Evolutionary conservation across 2,888 invertebrate species (phyloP), one percentile per base, ranked within the genome.

Genomic region (Operophtera brumata): DNA sequence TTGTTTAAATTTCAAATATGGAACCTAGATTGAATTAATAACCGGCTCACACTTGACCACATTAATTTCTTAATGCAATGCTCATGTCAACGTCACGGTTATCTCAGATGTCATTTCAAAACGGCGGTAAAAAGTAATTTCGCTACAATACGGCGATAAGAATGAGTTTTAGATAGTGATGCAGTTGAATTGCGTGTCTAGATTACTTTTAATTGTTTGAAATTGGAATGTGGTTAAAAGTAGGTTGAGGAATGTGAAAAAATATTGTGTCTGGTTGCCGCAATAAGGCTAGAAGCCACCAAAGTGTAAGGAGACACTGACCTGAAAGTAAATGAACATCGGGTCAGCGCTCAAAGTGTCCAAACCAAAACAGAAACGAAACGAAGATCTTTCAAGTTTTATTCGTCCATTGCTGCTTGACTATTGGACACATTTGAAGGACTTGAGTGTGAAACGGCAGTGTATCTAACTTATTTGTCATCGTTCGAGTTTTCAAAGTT

Each of bases 11-110:
- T n/a, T n/a, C n/a, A n/a, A 4, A 20, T 20, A 20, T 4, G 20
- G 57, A 62, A 62, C 59, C 52, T 26, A 20, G 10, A 13, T 32
- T 25, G n/a, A 9, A 12, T 40, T 12, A 54, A 34, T 37, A 12
- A 25, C n/a, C 30, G 11, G 46, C 56, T 46, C 57, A 3, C 43
- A 11, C 57, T 53, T 57, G 46, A 13, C 52, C 34, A 26, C 12
- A 39, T 25, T 57, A 57, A 52, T 54, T 41, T 47, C 54, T 83
- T 89, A 88, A 88, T 88, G 88, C 85, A 81, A 73, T 74, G 83
- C 78, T 75, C 82, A 72, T 88, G 88, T 89, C 82, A 73, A 66
- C 79, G 85, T 86, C 86, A 82, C 54, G 62, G 67, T 72, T 89
- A 87, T 88, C 86, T 47, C 47, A 56, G 35, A 57, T 54, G 69